These are phyloP conservation scores for Diabrotica undecimpunctata DNA, from an alignment of 1,140 invertebrate species.

Conservation along the genomic window DNA sequence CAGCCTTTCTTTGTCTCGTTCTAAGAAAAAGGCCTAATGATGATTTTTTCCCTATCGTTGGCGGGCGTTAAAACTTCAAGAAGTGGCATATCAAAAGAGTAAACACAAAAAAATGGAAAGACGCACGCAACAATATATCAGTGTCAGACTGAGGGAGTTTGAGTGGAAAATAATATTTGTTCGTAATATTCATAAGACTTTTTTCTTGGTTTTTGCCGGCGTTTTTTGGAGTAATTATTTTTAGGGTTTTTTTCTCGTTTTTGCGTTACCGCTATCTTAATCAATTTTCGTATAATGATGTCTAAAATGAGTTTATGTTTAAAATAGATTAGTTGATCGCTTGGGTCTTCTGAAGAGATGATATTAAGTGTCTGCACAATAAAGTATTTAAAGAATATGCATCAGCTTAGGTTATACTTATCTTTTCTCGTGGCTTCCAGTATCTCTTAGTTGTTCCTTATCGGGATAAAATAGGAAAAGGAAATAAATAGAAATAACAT, in stretches of 20 bases:
- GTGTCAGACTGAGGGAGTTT: not conserved
- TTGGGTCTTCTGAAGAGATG: no score
- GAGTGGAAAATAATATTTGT: constrained; percentile 3
- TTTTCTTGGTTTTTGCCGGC: not conserved
- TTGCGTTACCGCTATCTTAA: no score
- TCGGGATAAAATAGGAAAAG: no score
- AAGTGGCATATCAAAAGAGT: not conserved
- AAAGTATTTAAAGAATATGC: no score
- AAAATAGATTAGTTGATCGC: no score
- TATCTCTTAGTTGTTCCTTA: no score
- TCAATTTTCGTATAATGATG: no score
- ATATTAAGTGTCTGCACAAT: no score
- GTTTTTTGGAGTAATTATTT: not conserved
- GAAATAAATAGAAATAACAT: no score
- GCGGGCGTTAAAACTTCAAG: not conserved
- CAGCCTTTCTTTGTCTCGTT: not conserved
- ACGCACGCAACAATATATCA: not conserved
- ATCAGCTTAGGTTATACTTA: no score
- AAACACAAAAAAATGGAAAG: not conserved
- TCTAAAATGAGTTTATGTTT: no score
- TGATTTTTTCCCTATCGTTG: not conserved
- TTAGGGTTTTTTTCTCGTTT: not conserved
- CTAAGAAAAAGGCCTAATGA: constrained; percentile 1
- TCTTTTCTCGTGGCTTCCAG: no score
- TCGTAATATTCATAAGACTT: not conserved